Conservation (phyloP, 2,888 invertebrate species). For the Lepidocyrtinus sp. region DNA sequence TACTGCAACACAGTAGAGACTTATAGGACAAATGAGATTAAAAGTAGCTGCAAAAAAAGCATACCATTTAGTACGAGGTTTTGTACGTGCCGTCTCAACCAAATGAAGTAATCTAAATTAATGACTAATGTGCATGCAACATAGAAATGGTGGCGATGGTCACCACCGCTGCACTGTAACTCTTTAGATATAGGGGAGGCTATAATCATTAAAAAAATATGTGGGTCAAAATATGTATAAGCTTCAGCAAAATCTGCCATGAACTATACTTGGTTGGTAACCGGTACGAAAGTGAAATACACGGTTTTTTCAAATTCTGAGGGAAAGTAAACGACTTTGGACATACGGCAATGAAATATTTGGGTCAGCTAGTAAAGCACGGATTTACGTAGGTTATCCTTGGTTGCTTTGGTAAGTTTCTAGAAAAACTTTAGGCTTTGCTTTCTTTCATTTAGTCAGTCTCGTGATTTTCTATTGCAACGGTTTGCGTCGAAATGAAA, state of each 20-base stretch:
- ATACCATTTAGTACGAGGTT: not conserved
- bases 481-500: not conserved
- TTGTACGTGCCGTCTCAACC: slow-evolving; percentile 25
- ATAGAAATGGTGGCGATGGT: slow-evolving; percentile 2
- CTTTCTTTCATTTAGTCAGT: not conserved
- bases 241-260: not conserved
- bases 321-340: slow-evolving; percentile 5
- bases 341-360: slow-evolving; percentile 14
- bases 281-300: not conserved
- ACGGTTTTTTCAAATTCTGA: not conserved
- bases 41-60: slow-evolving; percentile 40
- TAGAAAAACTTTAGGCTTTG: not conserved
- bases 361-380: slow-evolving; percentile 9
- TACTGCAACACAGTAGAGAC: too few species aligned
- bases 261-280: not conserved
- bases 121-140: slow-evolving; percentile 45
- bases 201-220: slow-evolving; percentile 24
- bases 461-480: not conserved
- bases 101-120: slow-evolving; percentile 47
- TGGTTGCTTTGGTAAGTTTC: not conserved
- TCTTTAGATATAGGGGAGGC: not conserved
- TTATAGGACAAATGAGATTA: slow-evolving; percentile 28
- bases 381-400: not conserved
- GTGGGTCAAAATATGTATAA: slow-evolving; percentile 23
- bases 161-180: not conserved